phyloP scores from a whole-genome alignment of 1,140 invertebrate genomes.

The Galendromus occidentalis region DNA sequence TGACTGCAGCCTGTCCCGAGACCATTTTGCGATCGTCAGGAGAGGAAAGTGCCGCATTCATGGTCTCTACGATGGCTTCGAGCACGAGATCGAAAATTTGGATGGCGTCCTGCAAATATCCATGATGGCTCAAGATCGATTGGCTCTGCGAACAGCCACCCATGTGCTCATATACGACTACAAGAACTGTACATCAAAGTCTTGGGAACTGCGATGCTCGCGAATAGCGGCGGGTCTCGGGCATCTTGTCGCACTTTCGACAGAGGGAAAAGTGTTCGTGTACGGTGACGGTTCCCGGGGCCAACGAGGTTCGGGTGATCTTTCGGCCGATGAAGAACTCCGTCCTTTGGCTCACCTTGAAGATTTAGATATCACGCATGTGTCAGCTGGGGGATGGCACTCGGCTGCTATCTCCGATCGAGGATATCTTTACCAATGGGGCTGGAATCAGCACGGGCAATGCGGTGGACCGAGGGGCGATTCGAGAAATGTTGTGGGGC shows the following conservation, averaged over 20 bases:
- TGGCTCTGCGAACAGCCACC: background rate
- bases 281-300: background rate
- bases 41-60: background rate
- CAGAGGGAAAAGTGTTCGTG: background rate
- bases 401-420: background rate
- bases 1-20: background rate
- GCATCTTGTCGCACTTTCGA: background rate
- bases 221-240: background rate
- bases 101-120: background rate
- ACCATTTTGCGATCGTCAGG: background rate
- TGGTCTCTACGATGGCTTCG: background rate
- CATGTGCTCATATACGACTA: background rate
- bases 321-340: background rate
- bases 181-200: background rate
- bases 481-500: background rate
- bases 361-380: background rate
- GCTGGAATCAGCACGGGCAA: background rate
- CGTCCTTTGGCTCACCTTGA: background rate
- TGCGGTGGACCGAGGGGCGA: background rate
- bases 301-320: background rate
- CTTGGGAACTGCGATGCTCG: background rate
- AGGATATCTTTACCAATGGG: background rate
- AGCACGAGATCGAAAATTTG: background rate
- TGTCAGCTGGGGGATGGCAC: slow-evolving; percentile 1
- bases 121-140: background rate